phyloP scores from a whole-genome alignment of 2,113 vertebrate genomes.

The Riparia riparia region DNA sequence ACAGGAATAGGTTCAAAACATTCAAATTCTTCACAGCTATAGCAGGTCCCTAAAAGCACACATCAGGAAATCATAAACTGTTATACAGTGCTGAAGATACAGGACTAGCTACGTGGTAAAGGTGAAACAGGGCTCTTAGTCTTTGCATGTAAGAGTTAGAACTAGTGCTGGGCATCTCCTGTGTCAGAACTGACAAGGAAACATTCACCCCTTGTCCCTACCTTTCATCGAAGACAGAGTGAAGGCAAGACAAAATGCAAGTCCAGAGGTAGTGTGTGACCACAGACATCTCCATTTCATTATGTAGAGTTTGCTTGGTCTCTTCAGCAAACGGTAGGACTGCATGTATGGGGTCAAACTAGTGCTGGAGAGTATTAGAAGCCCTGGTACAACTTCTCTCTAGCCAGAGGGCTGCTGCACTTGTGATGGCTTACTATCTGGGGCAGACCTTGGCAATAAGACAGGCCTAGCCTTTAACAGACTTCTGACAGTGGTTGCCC shows the following conservation, averaged over 20 bases:
- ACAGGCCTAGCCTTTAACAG: neutral
- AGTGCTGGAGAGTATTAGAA: neutral
- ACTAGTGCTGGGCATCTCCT: neutral
- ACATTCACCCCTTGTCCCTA: neutral
- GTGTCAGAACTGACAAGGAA: neutral
- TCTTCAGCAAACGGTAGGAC: neutral
- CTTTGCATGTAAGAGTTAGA: neutral
- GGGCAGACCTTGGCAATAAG: neutral
- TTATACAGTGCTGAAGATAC: neutral
- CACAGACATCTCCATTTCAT: neutral
- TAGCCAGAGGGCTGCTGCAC: neutral
- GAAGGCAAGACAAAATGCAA: neutral
- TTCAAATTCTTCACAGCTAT: neutral
- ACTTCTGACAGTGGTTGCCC: no score
- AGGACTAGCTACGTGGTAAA: neutral
- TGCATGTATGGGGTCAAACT: neutral
- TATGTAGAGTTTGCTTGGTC: neutral
- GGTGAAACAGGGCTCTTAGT: neutral
- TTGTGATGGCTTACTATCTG: rapidly evolving
- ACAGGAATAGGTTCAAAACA: neutral
- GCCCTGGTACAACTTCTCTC: rapidly evolving
- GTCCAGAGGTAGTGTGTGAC: rapidly evolving
- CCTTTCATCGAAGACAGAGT: neutral
- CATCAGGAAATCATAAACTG: neutral
- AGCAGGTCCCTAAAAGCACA: neutral